These are phyloP conservation scores for Drosophila elegans DNA, from an alignment of 1,140 invertebrate genomes.

Conservation along the genomic window DNA sequence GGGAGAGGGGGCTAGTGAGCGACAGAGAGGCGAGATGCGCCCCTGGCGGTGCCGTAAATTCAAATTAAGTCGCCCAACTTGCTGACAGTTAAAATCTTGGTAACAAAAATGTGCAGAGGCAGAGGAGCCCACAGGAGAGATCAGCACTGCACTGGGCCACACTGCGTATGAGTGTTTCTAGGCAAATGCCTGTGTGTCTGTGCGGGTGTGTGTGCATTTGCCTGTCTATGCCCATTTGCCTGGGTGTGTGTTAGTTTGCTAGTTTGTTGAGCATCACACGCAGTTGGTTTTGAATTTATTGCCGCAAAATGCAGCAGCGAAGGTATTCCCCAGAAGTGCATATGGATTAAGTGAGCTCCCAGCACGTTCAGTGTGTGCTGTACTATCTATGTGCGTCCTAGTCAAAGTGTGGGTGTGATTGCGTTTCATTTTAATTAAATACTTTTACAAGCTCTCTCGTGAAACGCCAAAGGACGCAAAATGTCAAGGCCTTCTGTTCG, in stretches of 20 bases:
- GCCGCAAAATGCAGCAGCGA: slow-evolving; percentile 58
- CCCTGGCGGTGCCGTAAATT: slow-evolving; percentile 78
- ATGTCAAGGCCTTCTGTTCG: slow-evolving; percentile 35
- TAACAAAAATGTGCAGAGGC: slow-evolving; percentile 78
- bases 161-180: slow-evolving; percentile 39
- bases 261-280: slow-evolving; percentile 71
- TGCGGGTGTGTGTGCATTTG: slow-evolving; percentile 12
- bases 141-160: slow-evolving; percentile 58
- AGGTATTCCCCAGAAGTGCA: slow-evolving; percentile 61
- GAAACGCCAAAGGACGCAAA: slow-evolving; percentile 32
- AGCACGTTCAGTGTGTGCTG: background rate
- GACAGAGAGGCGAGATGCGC: slow-evolving; percentile 15
- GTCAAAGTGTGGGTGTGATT: slow-evolving; percentile 30
- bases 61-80: slow-evolving; percentile 83
- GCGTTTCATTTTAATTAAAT: slow-evolving; percentile 75
- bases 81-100: slow-evolving; percentile 83
- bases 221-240: slow-evolving; percentile 20
- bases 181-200: background rate
- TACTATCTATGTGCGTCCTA: slow-evolving; percentile 10
- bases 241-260: slow-evolving; percentile 66
- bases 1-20: background rate
- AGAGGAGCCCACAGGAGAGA: slow-evolving; percentile 56
- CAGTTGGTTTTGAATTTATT: slow-evolving; percentile 76
- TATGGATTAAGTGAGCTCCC: slow-evolving; percentile 70
- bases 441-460: slow-evolving; percentile 36